Percentiles rank a stretch among this genome's conserved stretches.
Conservation (phyloP, 2,113 vertebrate genomes). For the Cebidichthys violaceus region DNA sequence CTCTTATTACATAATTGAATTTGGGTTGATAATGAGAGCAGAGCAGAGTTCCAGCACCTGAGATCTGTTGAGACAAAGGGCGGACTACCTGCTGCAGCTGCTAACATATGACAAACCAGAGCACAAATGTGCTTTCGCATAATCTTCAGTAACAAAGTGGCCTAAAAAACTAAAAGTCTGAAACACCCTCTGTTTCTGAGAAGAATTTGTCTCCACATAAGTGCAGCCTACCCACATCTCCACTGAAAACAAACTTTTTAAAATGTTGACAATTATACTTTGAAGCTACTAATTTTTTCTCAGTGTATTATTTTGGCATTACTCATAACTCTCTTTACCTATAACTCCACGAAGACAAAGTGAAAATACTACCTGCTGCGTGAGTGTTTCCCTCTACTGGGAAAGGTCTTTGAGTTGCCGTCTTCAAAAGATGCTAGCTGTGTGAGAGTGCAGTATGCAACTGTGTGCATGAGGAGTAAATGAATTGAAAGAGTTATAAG, state of each 20-base stretch:
- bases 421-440: slow-evolving; percentile 10
- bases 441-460: background rate
- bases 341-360: slow-evolving; percentile 6
- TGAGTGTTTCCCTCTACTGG: background rate
- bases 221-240: background rate
- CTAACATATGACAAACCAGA: slow-evolving; percentile 54
- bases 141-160: slow-evolving; percentile 4
- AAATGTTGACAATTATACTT: slow-evolving; percentile 3
- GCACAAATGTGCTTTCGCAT: slow-evolving; percentile 23
- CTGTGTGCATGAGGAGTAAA: slow-evolving; percentile 7
- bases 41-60: slow-evolving; percentile 65
- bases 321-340: background rate
- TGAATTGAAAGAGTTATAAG: background rate
- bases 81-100: slow-evolving; percentile 50
- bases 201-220: background rate
- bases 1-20: slow-evolving; percentile 78
- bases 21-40: slow-evolving; percentile 73
- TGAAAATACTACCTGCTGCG: background rate
- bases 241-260: slow-evolving; percentile 2
- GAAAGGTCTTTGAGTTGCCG: slow-evolving; percentile 12
- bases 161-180: background rate
- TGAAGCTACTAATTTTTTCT: background rate
- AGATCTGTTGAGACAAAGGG: slow-evolving; percentile 53
- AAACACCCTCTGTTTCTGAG: background rate
- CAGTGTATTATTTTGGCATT: background rate